These are phyloP conservation scores for Lepus americanus DNA, from an alignment of 2,113 vertebrate species.

Conservation along the genomic window DNA sequence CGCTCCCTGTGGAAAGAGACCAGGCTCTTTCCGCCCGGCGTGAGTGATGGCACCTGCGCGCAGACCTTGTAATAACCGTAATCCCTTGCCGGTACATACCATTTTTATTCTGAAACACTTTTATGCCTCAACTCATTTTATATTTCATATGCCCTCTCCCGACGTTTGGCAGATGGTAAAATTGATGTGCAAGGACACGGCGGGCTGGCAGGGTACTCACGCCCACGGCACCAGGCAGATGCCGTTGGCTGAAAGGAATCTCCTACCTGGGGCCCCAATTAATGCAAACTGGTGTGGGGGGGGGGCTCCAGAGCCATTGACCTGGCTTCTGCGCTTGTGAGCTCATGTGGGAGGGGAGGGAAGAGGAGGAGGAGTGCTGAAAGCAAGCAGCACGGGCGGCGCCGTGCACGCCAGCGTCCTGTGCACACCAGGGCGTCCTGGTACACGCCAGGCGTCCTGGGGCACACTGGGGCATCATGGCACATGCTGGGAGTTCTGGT, in stretches of 20 bases:
- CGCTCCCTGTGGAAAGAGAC: background rate
- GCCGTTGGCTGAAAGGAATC: background rate
- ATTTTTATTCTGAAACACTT: background rate
- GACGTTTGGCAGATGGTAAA: conserved; percentile 33
- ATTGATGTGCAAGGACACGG: background rate
- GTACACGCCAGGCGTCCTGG: no score
- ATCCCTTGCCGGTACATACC: background rate
- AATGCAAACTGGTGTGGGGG: no score
- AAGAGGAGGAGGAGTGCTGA: no score
- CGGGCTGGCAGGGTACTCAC: background rate
- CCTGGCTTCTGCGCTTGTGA: background rate
- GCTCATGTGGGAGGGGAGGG: background rate
- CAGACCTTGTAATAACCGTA: background rate
- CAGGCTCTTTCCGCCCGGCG: rapidly evolving
- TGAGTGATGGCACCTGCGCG: background rate
- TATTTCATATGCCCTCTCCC: conserved; percentile 42
- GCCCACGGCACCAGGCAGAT: background rate
- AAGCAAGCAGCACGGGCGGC: background rate
- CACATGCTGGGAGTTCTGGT: no score
- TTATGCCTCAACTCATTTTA: background rate
- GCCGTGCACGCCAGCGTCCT: rapidly evolving
- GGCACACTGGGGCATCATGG: no score
- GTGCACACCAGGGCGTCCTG: no score
- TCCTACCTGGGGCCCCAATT: background rate
- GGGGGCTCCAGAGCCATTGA: background rate